Evolutionary conservation across 2,113 vertebrate genomes (phyloP).

Genomic region (Rhizomys pruinosus): DNA sequence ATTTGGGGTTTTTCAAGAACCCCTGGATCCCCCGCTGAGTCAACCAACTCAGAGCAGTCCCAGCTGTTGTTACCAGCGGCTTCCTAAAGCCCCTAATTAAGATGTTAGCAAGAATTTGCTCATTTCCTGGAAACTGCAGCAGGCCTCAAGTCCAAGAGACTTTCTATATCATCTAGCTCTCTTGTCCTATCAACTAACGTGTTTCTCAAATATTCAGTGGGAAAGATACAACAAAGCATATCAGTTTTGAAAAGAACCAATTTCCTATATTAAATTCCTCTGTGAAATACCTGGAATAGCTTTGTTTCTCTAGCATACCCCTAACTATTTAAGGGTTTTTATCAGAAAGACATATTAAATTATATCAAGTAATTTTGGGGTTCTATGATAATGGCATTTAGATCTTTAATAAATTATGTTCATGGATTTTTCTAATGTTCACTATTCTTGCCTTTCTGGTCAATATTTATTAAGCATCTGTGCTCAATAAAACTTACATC

Average conservation of each 20-base stretch:
- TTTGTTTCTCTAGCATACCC: neutral
- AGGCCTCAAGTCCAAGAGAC: neutral
- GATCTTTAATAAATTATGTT: conserved; percentile 41
- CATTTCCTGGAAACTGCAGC: conserved; percentile 43
- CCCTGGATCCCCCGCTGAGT: neutral
- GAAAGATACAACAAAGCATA: neutral
- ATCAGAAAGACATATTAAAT: conserved; percentile 35
- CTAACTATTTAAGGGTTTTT: conserved; percentile 1
- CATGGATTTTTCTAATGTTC: conserved; percentile 48
- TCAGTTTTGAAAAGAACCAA: conserved; percentile 24
- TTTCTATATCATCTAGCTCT: neutral
- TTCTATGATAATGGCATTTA: conserved; percentile 44
- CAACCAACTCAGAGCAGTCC: neutral
- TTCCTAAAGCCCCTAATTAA: neutral
- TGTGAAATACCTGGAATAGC: neutral
- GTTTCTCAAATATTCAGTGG: conserved; percentile 27
- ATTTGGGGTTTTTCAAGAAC: neutral
- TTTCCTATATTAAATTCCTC: conserved; percentile 45
- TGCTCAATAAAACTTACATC: conserved; percentile 28
- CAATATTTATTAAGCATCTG: neutral
- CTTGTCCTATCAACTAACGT: neutral
- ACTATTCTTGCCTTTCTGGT: conserved; percentile 29
- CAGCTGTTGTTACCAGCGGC: neutral
- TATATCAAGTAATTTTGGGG: conserved; percentile 14
- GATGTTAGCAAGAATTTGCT: neutral